A percentile compares a stretch with the other conserved stretches of the same genome.
These are phyloP conservation scores for Callipepla squamata DNA, from an alignment of 2,113 vertebrate species.

Conservation along the genomic window DNA sequence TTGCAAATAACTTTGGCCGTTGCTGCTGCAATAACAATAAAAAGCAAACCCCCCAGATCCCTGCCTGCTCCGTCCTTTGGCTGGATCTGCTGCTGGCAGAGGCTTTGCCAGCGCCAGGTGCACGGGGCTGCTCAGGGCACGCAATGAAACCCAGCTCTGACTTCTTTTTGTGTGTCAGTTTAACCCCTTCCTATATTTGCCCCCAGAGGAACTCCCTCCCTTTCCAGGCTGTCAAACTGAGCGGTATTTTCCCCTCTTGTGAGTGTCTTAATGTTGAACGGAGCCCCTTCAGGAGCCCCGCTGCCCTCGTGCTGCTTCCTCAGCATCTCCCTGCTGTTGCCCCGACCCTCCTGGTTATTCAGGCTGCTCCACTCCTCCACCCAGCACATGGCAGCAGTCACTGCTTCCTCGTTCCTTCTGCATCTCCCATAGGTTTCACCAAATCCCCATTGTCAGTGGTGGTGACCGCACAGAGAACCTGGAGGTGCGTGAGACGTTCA, in stretches of 20 bases:
- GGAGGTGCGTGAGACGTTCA: neutral
- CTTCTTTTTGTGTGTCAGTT: neutral
- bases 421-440: fast-evolving
- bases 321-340: neutral
- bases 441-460: fast-evolving
- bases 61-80: neutral
- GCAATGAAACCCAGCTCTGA: neutral
- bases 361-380: fast-evolving
- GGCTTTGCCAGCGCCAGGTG: constrained; percentile 10
- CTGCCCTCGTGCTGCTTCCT: neutral
- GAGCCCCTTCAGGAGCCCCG: neutral
- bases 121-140: neutral
- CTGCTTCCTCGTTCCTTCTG: fast-evolving
- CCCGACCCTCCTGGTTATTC: neutral
- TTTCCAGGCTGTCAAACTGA: neutral
- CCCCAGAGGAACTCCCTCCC: neutral
- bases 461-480: neutral
- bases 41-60: neutral
- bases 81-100: neutral
- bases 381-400: fast-evolving
- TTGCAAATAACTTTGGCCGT: constrained; percentile 14
- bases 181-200: neutral
- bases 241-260: neutral
- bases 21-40: neutral
- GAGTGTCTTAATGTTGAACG: neutral